A percentile compares a stretch with the other conserved stretches of the same genome.
These are phyloP conservation scores for Polia nebulosa DNA, from an alignment of 2,888 invertebrate species.

Conservation along the genomic window DNA sequence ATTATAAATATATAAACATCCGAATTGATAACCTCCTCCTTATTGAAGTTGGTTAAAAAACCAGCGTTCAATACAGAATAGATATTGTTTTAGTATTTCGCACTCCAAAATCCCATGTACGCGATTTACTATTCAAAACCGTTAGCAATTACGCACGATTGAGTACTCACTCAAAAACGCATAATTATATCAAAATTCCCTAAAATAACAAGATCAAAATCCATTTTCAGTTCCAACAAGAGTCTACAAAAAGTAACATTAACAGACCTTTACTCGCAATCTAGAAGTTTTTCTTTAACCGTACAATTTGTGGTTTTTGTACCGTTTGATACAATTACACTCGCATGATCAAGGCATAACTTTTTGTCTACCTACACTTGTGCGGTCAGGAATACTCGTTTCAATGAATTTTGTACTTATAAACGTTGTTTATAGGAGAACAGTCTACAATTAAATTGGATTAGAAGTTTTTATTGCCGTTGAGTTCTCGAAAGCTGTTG, in stretches of 20 bases:
- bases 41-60: no score
- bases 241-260: conserved; percentile 24
- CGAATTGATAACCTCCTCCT: no score
- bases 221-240: not conserved
- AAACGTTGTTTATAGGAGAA: conserved; percentile 14
- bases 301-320: conserved; percentile 53
- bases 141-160: not conserved
- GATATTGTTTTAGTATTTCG: not conserved
- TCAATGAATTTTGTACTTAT: conserved; percentile 40
- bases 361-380: conserved; percentile 41
- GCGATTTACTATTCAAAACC: not conserved
- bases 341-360: conserved; percentile 42
- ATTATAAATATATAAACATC: no score
- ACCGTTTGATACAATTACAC: conserved; percentile 55
- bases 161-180: not conserved
- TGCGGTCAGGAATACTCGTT: conserved; percentile 30
- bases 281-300: conserved; percentile 49
- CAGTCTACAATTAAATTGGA: conserved; percentile 38
- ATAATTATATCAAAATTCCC: not conserved
- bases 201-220: not conserved
- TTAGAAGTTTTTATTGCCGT: conserved; percentile 29
- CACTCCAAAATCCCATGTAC: not conserved
- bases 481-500: not conserved
- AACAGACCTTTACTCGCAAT: conserved; percentile 28
- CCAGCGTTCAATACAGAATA: no score